A percentile compares a stretch with the other conserved stretches of the same genome.
These are phyloP conservation scores for Philopotamus ludificatus DNA, from an alignment of 1,140 invertebrate genomes.

Conservation along the genomic window DNA sequence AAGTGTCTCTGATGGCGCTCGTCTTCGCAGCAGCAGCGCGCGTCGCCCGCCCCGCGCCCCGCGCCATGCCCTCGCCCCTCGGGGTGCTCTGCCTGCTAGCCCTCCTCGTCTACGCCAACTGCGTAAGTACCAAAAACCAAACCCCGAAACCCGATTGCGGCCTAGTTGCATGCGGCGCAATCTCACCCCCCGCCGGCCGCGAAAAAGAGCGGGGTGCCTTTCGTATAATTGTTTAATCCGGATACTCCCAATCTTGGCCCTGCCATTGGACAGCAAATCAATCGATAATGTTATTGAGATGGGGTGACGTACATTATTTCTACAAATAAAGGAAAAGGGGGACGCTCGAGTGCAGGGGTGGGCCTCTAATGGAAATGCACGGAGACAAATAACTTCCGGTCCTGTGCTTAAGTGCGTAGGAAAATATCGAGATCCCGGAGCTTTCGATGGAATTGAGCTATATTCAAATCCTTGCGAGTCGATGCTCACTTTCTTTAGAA, in stretches of 20 bases:
- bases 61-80: too few relatives aligned
- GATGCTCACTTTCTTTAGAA: too few relatives aligned
- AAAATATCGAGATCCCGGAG: too few relatives aligned
- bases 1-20: not conserved
- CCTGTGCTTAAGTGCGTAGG: not conserved
- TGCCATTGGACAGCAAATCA: conserved; percentile 38
- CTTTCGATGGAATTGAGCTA: too few relatives aligned
- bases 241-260: conserved; percentile 39
- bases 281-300: conserved; percentile 41
- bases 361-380: conserved; percentile 7
- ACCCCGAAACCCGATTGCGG: not conserved
- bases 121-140: not conserved
- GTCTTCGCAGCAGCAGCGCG: not conserved
- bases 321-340: conserved; percentile 36
- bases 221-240: conserved; percentile 39
- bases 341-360: not conserved
- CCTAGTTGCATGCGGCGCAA: not conserved
- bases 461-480: too few relatives aligned
- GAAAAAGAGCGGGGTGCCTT: conserved; percentile 20
- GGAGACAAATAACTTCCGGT: conserved; percentile 9
- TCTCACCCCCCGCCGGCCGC: not conserved
- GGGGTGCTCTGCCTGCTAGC: too few relatives aligned
- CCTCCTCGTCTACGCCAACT: not conserved
- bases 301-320: conserved; percentile 34
- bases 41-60: not conserved